Percentiles rank a stretch among this genome's conserved stretches.
Conservation (phyloP, 2,797 vertebrate genomes). For the Cygnus olor region DNA sequence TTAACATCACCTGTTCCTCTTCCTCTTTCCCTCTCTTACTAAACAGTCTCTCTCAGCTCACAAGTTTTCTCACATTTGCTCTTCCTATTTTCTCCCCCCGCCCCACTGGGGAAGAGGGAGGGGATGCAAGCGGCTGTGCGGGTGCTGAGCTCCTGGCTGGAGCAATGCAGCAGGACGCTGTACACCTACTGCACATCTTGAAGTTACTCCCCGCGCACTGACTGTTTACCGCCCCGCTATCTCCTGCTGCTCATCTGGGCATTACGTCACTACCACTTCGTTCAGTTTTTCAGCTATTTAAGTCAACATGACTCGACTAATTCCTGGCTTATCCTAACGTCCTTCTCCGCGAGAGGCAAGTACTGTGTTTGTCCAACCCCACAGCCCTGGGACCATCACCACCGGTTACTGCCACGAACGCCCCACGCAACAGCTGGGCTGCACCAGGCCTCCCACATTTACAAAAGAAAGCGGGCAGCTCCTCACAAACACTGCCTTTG, state of each 20-base stretch:
- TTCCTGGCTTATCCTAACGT: neutral
- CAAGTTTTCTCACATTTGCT: neutral
- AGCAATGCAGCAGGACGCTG: neutral
- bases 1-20: neutral
- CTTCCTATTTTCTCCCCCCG: neutral
- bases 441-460: neutral
- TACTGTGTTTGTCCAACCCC: neutral
- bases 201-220: neutral
- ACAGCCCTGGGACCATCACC: neutral
- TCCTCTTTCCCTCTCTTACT: neutral
- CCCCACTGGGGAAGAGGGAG: fast-evolving
- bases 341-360: neutral
- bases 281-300: neutral
- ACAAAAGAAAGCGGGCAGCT: neutral
- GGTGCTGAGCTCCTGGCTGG: neutral
- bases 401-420: fast-evolving
- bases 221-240: neutral
- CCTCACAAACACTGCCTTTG: neutral
- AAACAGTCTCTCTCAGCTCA: fast-evolving
- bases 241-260: neutral
- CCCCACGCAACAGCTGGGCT: neutral
- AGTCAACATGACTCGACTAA: neutral
- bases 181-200: neutral
- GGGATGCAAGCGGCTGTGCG: fast-evolving
- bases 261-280: neutral